A percentile compares a stretch with the other conserved stretches of the same genome.
phyloP scores from a whole-genome alignment of 2,888 invertebrate species.

The Quadroppia sp. region DNA sequence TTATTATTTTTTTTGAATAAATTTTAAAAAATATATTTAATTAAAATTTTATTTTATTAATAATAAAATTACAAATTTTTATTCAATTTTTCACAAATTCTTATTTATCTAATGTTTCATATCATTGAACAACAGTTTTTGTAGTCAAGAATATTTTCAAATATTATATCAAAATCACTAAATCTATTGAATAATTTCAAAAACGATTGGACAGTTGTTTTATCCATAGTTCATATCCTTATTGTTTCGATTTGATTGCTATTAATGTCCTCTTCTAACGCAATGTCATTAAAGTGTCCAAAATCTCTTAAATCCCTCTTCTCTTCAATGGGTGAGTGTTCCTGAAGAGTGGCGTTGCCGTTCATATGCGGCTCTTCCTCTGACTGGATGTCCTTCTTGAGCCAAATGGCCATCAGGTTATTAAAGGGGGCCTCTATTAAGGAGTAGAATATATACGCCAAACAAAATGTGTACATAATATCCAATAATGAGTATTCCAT shows the following conservation, averaged over 20 bases:
- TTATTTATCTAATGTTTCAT: too few relatives aligned
- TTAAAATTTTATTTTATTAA: too few relatives aligned
- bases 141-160: too few relatives aligned
- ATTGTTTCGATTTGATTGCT: not conserved
- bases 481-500: constrained; percentile 37
- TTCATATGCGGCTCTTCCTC: not conserved
- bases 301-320: not conserved
- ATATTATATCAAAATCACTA: too few relatives aligned
- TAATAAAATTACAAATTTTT: too few relatives aligned
- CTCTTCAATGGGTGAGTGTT: not conserved
- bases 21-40: too few relatives aligned
- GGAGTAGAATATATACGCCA: constrained; percentile 38
- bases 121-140: too few relatives aligned
- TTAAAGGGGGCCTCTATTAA: constrained; percentile 32
- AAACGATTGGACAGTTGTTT: too few relatives aligned
- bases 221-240: not conserved
- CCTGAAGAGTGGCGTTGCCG: not conserved
- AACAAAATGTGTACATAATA: constrained; percentile 22
- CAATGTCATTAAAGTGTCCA: constrained; percentile 6
- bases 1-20: too few relatives aligned
- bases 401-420: constrained; percentile 8
- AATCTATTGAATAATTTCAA: too few relatives aligned
- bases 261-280: constrained; percentile 10
- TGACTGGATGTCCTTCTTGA: not conserved
- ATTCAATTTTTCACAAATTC: too few relatives aligned